Conservation (phyloP, 1,140 invertebrate species). For the Charaxes varanes region DNA sequence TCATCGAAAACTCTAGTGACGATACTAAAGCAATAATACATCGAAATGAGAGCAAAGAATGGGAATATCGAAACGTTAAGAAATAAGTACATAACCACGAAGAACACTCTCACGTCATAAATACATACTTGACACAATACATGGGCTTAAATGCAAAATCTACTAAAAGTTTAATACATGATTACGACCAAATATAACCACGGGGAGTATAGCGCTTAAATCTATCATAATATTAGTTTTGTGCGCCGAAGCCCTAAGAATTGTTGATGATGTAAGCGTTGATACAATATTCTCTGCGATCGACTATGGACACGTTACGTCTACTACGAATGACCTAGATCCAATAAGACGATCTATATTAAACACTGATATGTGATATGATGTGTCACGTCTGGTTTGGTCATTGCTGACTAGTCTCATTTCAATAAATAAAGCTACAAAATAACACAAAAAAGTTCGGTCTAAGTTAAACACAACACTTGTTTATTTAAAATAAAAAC, state of each 20-base stretch:
- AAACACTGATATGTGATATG: slow-evolving; percentile 67
- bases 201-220: slow-evolving; percentile 60
- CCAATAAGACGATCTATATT: slow-evolving; percentile 34
- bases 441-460: too few species aligned
- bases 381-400: slow-evolving; percentile 67
- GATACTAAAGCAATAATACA: slow-evolving; percentile 10
- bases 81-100: slow-evolving; percentile 38
- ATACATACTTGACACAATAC: slow-evolving; percentile 65
- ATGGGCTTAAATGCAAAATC: slow-evolving; percentile 68
- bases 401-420: slow-evolving; percentile 34
- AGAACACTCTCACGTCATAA: slow-evolving; percentile 63
- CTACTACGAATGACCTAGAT: slow-evolving; percentile 25
- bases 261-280: slow-evolving; percentile 54
- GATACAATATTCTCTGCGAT: slow-evolving; percentile 23
- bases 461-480: too few species aligned
- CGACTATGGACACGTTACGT: slow-evolving; percentile 19
- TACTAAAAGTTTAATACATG: slow-evolving; percentile 65
- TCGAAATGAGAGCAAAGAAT: slow-evolving; percentile 19
- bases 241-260: slow-evolving; percentile 68
- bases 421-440: slow-evolving; percentile 1
- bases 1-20: slow-evolving; percentile 2
- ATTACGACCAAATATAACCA: slow-evolving; percentile 64
- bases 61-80: slow-evolving; percentile 12
- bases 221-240: slow-evolving; percentile 60
- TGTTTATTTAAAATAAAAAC: too few species aligned